Conservation (phyloP, 2,113 vertebrate genomes). For the Alosa alosa region DNA sequence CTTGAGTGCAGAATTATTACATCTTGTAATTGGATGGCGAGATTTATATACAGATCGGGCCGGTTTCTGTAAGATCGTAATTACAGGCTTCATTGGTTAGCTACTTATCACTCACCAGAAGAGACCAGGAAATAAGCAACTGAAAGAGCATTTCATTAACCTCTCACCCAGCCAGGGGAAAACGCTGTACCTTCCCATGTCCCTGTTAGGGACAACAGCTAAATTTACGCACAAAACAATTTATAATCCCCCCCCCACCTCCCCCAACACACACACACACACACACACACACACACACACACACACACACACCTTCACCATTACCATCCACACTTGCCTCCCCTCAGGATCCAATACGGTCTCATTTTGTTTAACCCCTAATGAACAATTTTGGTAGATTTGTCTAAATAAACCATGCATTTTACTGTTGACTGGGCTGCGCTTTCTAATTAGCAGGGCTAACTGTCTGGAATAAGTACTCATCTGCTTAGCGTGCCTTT, state of each 20-base stretch:
- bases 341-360: constrained; percentile 74
- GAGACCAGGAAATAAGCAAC: constrained; percentile 95
- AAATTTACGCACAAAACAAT: constrained; percentile 93
- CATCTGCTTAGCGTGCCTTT: constrained; percentile 82
- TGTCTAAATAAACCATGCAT: constrained; percentile 86
- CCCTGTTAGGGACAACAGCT: constrained; percentile 96
- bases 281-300: background rate
- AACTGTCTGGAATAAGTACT: constrained; percentile 88
- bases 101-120: constrained; percentile 96
- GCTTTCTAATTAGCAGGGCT: constrained; percentile 90
- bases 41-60: constrained; percentile 90
- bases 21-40: constrained; percentile 99
- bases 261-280: constrained; percentile 32
- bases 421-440: constrained; percentile 89
- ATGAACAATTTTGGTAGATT: constrained; percentile 84
- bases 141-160: constrained; percentile 99
- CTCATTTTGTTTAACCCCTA: constrained; percentile 83
- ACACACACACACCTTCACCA: background rate
- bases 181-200: constrained; percentile 91
- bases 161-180: constrained; percentile 91
- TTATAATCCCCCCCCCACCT: constrained; percentile 80
- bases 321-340: constrained; percentile 22
- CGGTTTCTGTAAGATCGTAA: constrained; percentile 86
- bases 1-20: constrained; percentile 99
- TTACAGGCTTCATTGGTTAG: constrained; percentile 87